Percentiles rank a stretch among this genome's conserved stretches.
phyloP scores from a whole-genome alignment of 2,888 invertebrate species.

The Eupelmus urozonus region DNA sequence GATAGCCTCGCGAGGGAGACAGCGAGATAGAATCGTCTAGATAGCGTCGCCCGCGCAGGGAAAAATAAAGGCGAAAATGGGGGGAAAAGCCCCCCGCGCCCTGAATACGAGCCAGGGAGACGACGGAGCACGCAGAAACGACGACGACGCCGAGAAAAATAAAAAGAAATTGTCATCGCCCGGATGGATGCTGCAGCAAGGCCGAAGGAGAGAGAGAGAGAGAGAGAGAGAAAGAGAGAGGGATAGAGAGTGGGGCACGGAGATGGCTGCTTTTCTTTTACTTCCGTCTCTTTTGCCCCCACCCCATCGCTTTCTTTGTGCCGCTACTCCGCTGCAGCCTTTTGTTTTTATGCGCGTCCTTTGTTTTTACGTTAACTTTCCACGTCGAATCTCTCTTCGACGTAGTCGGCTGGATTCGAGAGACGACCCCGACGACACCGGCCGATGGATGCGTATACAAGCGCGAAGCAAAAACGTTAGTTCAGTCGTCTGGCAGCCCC shows the following conservation, averaged over 20 bases:
- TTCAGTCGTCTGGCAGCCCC: background rate
- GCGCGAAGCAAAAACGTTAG: constrained; percentile 16
- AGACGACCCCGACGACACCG: constrained; percentile 1
- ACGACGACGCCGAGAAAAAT: constrained; percentile 63
- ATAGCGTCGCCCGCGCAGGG: constrained; percentile 3
- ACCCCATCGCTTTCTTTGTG: background rate
- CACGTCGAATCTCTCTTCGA: constrained; percentile 61
- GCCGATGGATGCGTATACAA: constrained; percentile 1
- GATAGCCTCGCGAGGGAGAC: background rate
- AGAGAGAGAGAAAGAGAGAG: no score
- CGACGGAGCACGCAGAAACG: no score
- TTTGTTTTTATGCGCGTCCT: constrained; percentile 63
- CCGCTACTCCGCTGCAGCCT: constrained; percentile 14
- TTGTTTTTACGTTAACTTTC: constrained; percentile 68
- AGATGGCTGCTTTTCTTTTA: constrained; percentile 44
- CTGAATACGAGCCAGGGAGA: constrained; percentile 28
- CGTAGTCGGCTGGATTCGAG: background rate
- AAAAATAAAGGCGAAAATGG: constrained; percentile 16
- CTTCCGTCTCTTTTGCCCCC: constrained; percentile 22
- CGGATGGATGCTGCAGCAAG: constrained; percentile 61
- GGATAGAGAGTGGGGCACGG: no score
- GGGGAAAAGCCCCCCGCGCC: background rate
- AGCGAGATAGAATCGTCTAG: constrained; percentile 4
- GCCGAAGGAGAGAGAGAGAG: constrained; percentile 12
- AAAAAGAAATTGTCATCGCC: constrained; percentile 73